Evolutionary conservation across 2,888 invertebrate species (phyloP).

Genomic region (Marasmarcha lunaedactyla): DNA sequence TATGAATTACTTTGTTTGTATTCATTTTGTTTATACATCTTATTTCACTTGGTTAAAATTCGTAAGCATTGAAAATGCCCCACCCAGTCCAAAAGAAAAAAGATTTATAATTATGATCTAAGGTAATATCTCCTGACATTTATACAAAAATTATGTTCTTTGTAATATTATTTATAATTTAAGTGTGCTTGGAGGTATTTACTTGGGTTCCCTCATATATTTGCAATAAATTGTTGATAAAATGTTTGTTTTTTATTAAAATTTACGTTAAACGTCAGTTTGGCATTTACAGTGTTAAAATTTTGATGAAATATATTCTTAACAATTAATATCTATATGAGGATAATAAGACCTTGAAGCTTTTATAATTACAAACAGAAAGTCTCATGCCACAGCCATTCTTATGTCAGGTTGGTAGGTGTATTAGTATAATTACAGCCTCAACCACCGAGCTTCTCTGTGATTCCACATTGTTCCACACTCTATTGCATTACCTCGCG

Average conservation of each 20-base stretch:
- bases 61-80: conserved; percentile 52
- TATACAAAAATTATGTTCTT: neutral
- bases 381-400: no score
- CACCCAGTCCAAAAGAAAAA: conserved; percentile 13
- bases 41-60: conserved; percentile 16
- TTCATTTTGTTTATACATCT: conserved; percentile 40
- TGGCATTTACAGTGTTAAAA: no score
- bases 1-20: conserved; percentile 27
- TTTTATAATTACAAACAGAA: no score
- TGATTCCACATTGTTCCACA: no score
- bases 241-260: conserved; percentile 12
- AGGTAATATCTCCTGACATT: neutral
- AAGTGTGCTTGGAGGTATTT: conserved; percentile 26
- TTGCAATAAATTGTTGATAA: conserved; percentile 56
- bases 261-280: no score
- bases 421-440: no score
- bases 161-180: neutral
- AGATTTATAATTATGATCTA: neutral
- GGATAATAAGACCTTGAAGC: no score
- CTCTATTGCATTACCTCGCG: no score
- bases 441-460: no score
- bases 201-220: conserved; percentile 40
- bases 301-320: no score
- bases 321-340: no score
- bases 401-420: no score